A percentile compares a stretch with the other conserved stretches of the same genome.
Conservation (phyloP, 2,888 invertebrate genomes). For the Syrista parreyssii region DNA sequence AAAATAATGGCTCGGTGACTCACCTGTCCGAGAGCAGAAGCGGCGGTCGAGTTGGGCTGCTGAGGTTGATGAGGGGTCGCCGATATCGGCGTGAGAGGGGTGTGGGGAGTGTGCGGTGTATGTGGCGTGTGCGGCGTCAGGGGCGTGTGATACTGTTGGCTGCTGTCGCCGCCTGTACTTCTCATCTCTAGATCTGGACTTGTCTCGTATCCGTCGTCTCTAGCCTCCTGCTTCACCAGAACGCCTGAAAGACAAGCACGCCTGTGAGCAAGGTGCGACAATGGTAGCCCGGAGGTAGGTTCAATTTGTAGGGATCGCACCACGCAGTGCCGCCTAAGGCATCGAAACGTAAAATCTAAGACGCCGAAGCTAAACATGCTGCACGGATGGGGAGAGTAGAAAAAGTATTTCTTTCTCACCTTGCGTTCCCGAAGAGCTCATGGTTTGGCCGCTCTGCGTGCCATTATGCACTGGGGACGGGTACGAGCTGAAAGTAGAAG, state of each 20-base stretch:
- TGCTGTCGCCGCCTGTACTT: constrained; percentile 64
- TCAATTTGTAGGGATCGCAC: constrained; percentile 11
- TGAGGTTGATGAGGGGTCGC: constrained; percentile 64
- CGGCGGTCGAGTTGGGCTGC: constrained; percentile 61
- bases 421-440: constrained; percentile 59
- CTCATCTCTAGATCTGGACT: constrained; percentile 74
- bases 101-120: constrained; percentile 64
- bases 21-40: constrained; percentile 62
- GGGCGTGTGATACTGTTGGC: constrained; percentile 65
- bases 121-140: constrained; percentile 65
- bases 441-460: constrained; percentile 56
- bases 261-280: background rate
- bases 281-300: background rate
- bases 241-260: constrained; percentile 43
- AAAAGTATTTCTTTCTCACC: constrained; percentile 37
- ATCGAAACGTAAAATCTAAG: no score
- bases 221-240: constrained; percentile 74
- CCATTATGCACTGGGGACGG: constrained; percentile 63
- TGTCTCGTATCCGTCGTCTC: constrained; percentile 92
- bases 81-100: constrained; percentile 64
- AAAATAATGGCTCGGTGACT: constrained; percentile 22
- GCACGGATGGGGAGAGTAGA: no score
- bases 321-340: background rate
- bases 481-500: constrained; percentile 56
- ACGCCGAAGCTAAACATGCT: no score